phyloP scores from a whole-genome alignment of 2,888 invertebrate genomes.

The Sesia bembeciformis region DNA sequence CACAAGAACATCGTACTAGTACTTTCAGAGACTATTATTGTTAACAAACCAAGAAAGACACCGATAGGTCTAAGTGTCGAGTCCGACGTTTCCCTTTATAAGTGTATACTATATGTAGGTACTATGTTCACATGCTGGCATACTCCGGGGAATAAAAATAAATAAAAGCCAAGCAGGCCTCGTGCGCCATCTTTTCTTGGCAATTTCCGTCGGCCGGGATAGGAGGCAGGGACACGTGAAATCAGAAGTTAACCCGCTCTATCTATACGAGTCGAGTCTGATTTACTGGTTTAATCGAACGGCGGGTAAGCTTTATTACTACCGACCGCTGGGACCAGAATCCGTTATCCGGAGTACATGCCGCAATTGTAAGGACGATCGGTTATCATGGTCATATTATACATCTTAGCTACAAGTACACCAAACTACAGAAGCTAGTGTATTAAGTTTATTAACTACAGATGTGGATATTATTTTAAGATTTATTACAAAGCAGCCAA shows the following conservation, averaged over 20 bases:
- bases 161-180: constrained; percentile 39
- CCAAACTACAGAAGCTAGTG: too few relatives aligned
- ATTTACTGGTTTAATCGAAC: constrained; percentile 60
- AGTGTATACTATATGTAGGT: neutral
- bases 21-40: too few relatives aligned
- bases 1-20: too few relatives aligned
- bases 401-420: too few relatives aligned
- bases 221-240: constrained; percentile 52
- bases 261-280: constrained; percentile 53
- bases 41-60: too few relatives aligned
- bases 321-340: constrained; percentile 28
- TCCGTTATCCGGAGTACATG: constrained; percentile 11
- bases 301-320: constrained; percentile 41
- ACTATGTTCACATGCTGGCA: constrained; percentile 19
- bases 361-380: neutral
- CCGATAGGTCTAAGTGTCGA: too few relatives aligned
- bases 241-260: constrained; percentile 57
- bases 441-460: too few relatives aligned
- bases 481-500: too few relatives aligned
- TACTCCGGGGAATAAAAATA: constrained; percentile 48
- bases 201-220: constrained; percentile 56
- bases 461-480: too few relatives aligned
- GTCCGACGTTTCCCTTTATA: too few relatives aligned
- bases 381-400: neutral
- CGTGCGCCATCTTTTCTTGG: constrained; percentile 48